Evolutionary conservation across 2,797 vertebrate species (phyloP).

Genomic region (Vespertilio murinus): DNA sequence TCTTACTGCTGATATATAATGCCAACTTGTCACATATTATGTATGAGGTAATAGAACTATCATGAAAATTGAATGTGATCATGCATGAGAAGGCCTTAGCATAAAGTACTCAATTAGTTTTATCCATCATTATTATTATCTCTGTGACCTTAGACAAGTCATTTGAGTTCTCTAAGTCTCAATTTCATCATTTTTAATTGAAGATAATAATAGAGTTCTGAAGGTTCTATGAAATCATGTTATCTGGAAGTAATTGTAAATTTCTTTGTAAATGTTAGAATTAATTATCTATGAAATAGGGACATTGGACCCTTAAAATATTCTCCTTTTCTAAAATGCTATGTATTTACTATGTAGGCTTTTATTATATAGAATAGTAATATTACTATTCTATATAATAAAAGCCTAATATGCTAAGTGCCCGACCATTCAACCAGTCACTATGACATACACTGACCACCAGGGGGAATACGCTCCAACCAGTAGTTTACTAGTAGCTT

Average conservation of each 20-base stretch:
- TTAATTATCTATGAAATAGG: conserved; percentile 25
- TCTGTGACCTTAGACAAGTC: neutral
- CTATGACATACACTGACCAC: no score
- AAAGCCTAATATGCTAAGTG: no score
- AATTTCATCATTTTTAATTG: conserved; percentile 39
- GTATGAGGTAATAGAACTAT: neutral
- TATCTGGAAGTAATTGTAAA: conserved; percentile 45
- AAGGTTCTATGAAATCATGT: conserved; percentile 39
- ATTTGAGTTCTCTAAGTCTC: conserved; percentile 20
- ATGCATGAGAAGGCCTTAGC: neutral
- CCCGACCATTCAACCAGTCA: no score
- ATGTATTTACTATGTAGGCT: conserved; percentile 3
- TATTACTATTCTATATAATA: neutral
- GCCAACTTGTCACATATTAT: neutral
- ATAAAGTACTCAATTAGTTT: neutral
- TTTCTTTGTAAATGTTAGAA: conserved; percentile 44
- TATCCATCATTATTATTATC: neutral
- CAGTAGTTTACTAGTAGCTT: no score
- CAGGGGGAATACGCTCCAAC: no score
- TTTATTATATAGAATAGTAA: no score
- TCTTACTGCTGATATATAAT: conserved; percentile 23
- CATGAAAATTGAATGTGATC: conserved; percentile 10
- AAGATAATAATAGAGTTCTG: conserved; percentile 27
- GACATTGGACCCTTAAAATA: neutral
- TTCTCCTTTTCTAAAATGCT: conserved; percentile 42